Percentiles rank a stretch among this genome's conserved stretches.
phyloP scores from a whole-genome alignment of 2,797 vertebrate genomes.

The Schizothorax lantsangensis region DNA sequence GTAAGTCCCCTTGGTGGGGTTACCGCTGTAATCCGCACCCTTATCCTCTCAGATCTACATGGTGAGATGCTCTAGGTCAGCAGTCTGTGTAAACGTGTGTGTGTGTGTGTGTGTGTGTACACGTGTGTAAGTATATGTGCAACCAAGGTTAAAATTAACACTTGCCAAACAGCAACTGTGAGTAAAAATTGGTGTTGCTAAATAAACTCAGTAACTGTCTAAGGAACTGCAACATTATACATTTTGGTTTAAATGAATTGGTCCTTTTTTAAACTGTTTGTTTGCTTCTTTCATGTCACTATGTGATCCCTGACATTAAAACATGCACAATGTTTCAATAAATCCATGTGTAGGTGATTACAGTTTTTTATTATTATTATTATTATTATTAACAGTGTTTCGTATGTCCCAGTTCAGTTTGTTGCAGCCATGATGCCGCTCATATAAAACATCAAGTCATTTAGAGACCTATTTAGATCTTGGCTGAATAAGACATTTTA shows the following conservation, averaged over 20 bases:
- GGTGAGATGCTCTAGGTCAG: conserved; percentile 38
- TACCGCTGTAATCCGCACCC: conserved; percentile 47
- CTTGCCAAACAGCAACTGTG: neutral
- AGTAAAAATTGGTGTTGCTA: conserved; percentile 7
- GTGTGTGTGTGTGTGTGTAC: neutral
- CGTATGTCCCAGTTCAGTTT: neutral
- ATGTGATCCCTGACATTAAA: neutral
- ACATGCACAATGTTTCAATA: neutral
- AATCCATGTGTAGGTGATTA: neutral
- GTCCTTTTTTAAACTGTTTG: neutral
- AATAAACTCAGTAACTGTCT: neutral
- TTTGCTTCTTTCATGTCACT: neutral
- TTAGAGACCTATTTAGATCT: neutral
- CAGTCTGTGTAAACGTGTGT: conserved; percentile 20
- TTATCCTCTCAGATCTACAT: conserved; percentile 53
- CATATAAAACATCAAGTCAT: neutral
- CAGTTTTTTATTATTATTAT: neutral
- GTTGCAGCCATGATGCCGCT: neutral
- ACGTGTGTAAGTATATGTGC: neutral
- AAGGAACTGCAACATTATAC: neutral
- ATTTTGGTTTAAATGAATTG: neutral
- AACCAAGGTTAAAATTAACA: neutral
- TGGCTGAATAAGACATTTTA: neutral
- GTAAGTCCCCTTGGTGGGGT: conserved; percentile 47
- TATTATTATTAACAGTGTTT: neutral